A percentile compares a stretch with the other conserved stretches of the same genome.
Conservation (phyloP, 2,113 vertebrate species). For the Eleginops maclovinus region DNA sequence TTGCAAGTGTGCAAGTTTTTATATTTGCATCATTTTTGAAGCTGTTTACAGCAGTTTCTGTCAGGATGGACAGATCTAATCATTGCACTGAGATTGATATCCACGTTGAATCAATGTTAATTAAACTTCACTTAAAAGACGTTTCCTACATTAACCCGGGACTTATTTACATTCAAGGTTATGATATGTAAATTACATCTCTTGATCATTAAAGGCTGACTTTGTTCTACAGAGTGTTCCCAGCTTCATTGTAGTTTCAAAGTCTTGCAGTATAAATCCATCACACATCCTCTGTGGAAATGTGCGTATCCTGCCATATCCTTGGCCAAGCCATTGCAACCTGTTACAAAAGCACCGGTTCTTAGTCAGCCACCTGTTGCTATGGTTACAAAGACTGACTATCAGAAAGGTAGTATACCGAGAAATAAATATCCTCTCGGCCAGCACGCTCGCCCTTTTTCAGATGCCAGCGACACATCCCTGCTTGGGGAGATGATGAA, state of each 20-base stretch:
- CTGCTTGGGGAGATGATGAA: constrained; percentile 56
- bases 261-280: constrained; percentile 11
- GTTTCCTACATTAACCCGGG: not conserved
- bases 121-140: not conserved
- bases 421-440: constrained; percentile 53
- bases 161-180: constrained; percentile 15
- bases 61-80: not conserved
- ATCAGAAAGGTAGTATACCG: constrained; percentile 50
- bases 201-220: not conserved
- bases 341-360: constrained; percentile 46
- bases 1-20: no score
- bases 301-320: constrained; percentile 26
- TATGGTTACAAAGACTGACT: constrained; percentile 68
- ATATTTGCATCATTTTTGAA: no score
- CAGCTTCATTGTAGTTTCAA: not conserved
- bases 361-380: constrained; percentile 67
- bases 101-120: not conserved
- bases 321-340: constrained; percentile 35
- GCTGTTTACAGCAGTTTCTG: not conserved
- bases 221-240: constrained; percentile 14
- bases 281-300: constrained; percentile 41
- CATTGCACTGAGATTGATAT: constrained; percentile 1
- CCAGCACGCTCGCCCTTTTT: constrained; percentile 33
- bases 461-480: constrained; percentile 44
- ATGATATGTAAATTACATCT: constrained; percentile 1